These are phyloP conservation scores for Neoniphon sammara DNA, from an alignment of 2,797 vertebrate genomes.

Conservation along the genomic window DNA sequence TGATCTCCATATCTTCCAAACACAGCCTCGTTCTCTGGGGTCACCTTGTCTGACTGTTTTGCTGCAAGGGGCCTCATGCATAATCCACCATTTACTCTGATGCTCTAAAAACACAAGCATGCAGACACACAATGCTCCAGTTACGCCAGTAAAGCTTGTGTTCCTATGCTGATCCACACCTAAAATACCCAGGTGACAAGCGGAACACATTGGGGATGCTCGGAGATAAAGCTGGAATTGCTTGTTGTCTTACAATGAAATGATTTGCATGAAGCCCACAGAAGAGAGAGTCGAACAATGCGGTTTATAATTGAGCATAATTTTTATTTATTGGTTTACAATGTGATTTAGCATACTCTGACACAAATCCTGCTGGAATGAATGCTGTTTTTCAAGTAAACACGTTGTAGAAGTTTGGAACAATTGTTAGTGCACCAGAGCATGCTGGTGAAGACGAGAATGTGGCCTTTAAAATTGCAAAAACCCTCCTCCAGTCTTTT, in stretches of 20 bases:
- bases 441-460: too few species aligned
- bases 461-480: too few species aligned
- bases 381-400: slow-evolving; percentile 25
- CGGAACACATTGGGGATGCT: slow-evolving; percentile 9
- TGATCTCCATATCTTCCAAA: slow-evolving; percentile 84
- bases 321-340: slow-evolving; percentile 24
- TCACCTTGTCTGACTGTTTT: slow-evolving; percentile 77
- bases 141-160: slow-evolving; percentile 28
- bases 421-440: neutral
- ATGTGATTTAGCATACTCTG: slow-evolving; percentile 32
- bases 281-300: slow-evolving; percentile 20
- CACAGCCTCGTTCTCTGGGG: slow-evolving; percentile 78
- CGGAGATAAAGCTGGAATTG: slow-evolving; percentile 35
- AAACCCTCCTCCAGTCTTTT: too few species aligned
- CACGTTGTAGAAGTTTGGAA: slow-evolving; percentile 4
- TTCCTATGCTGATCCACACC: slow-evolving; percentile 49
- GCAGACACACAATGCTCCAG: slow-evolving; percentile 33
- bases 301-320: slow-evolving; percentile 7
- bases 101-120: slow-evolving; percentile 49
- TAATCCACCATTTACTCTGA: slow-evolving; percentile 72
- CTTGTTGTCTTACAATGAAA: slow-evolving; percentile 47
- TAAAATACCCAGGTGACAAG: slow-evolving; percentile 44
- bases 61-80: slow-evolving; percentile 64
- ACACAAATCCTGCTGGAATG: slow-evolving; percentile 19
- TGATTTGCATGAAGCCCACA: slow-evolving; percentile 36